Evolutionary conservation across 2,797 vertebrate species (phyloP).

Genomic region (Syngnathus rostellatus): DNA sequence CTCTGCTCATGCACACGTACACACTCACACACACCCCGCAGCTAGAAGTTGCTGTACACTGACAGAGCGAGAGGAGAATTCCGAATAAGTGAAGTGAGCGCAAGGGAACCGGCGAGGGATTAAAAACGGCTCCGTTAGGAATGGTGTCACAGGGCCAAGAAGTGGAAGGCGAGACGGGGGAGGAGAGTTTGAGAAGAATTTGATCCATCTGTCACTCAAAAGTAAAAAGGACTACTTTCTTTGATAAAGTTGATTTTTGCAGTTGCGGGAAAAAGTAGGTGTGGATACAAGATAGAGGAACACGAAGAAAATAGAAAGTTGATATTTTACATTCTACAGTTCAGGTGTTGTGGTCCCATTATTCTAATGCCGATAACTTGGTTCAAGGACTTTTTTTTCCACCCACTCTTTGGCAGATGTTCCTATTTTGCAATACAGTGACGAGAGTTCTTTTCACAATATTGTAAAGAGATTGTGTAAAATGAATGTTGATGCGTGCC

Average conservation of each 20-base stretch:
- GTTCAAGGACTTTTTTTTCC: background rate
- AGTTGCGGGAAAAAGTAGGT: too few species aligned
- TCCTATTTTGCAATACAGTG: background rate
- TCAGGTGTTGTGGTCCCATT: background rate
- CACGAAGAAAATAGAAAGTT: too few species aligned
- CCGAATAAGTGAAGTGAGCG: conserved; percentile 8
- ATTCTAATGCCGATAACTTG: background rate
- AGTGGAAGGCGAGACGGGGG: conserved; percentile 27
- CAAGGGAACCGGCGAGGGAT: conserved; percentile 40
- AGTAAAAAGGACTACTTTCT: conserved; percentile 20
- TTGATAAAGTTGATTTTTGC: background rate
- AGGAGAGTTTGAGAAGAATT: conserved; percentile 43
- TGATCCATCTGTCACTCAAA: conserved; percentile 43
- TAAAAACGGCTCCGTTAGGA: conserved; percentile 23
- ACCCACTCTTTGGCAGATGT: background rate
- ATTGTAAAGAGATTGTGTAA: background rate
- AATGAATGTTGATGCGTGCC: background rate
- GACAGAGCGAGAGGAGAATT: conserved; percentile 9
- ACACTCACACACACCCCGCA: conserved; percentile 12
- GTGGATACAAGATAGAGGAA: too few species aligned
- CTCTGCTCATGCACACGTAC: conserved; percentile 10
- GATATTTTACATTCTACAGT: background rate
- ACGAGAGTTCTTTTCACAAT: background rate
- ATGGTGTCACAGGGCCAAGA: conserved; percentile 32
- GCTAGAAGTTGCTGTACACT: conserved; percentile 13